Conservation (phyloP, 2,797 vertebrate genomes). For the Phrynocephalus forsythii region DNA sequence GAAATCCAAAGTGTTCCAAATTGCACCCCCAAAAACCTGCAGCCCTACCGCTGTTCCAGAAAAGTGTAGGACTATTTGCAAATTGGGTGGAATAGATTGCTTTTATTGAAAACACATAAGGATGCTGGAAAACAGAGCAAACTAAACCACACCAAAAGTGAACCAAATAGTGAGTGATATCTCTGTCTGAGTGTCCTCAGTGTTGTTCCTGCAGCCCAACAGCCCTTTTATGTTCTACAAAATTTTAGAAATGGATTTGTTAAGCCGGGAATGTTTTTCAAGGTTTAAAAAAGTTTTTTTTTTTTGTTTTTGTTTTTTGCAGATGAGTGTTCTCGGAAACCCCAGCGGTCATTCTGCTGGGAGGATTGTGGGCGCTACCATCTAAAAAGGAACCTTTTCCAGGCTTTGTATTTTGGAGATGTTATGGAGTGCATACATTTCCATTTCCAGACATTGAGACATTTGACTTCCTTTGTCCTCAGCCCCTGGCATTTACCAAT, state of each 20-base stretch:
- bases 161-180: too few relatives aligned
- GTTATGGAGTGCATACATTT: not conserved
- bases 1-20: too few relatives aligned
- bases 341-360: not conserved
- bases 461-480: not conserved
- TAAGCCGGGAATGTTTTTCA: not conserved
- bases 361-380: not conserved
- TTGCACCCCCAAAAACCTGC: too few relatives aligned
- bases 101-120: too few relatives aligned
- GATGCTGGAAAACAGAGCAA: too few relatives aligned
- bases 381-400: not conserved
- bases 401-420: not conserved
- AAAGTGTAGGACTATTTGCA: too few relatives aligned
- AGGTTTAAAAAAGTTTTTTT: not conserved
- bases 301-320: not conserved
- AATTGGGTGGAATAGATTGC: too few relatives aligned
- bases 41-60: too few relatives aligned
- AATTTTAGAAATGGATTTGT: not conserved
- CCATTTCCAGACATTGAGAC: not conserved
- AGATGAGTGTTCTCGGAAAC: not conserved
- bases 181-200: not conserved
- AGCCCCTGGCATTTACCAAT: accelerated
- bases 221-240: not conserved
- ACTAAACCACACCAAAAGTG: too few relatives aligned
- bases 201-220: not conserved